Evolutionary conservation across 92 coral and sea anemone genomes (phyloP), one percentile per base, ranked within the genome.

Genomic region (Pocillopora grandis): DNA sequence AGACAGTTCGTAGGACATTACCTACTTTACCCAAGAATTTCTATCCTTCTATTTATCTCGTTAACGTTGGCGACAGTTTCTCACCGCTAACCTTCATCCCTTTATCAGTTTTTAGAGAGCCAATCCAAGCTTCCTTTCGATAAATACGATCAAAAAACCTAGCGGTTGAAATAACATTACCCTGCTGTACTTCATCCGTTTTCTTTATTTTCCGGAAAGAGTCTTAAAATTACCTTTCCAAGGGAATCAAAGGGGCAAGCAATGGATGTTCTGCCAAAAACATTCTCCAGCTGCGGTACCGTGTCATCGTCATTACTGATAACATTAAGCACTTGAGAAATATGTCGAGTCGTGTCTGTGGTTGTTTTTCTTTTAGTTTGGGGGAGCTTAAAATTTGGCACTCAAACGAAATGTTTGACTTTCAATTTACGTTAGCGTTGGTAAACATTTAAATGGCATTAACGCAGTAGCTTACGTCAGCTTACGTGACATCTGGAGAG

Each of bases 141-240:
- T 56, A 66, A 37, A 79, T 49, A 52, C 75, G 75, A 79, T 55
- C 55, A 67, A 80, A 80, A 66, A 80, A 66, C 84, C 18, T 31
- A 80, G 66, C 58, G 56, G 36, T 23, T 17, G 74, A 27, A 65
- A 9, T 14, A 8, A 13, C 55, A 79, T 12, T 56, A 18, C 84
- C 20, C 75, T 18, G 75, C 21, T 9, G 27, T 36, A 35, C 42
- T 70, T 70, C 31, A 37, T 37, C 56, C 21, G 33, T 37, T 36
- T 16, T 12, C 67, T 36, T n/a, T 42, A 7, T 42, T 31, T 33
- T 70, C 52, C 58, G 69, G 71, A 63, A 62, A 27, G 21, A n/a
- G 57, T 59, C n/a, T 11, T 77, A 12, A 37, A 78, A 63, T 78
- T 71, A 67, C 68, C 82, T 62, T 60, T 31, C 35, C n/a, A 59